A percentile compares a stretch with the other conserved stretches of the same genome.
phyloP scores from a whole-genome alignment of 2,113 vertebrate genomes.

The Bettongia penicillata region DNA sequence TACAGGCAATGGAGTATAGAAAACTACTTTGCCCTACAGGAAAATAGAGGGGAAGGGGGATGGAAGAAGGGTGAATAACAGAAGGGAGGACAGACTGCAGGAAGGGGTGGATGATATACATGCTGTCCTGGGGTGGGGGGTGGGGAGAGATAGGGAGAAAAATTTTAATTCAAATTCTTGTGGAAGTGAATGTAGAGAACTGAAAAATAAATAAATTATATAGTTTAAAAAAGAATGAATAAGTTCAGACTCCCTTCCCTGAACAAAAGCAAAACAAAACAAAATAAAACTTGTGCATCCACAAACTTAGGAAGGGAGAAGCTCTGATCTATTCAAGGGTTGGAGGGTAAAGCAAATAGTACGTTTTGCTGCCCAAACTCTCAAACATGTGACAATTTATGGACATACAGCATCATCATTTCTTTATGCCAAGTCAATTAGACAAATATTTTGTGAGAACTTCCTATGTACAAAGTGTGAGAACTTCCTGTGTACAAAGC shows the following conservation, averaged over 20 bases:
- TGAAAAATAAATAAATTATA: too few species aligned
- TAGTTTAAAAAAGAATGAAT: not conserved
- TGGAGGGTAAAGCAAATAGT: not conserved
- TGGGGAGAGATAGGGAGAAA: too few species aligned
- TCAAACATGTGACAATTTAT: conserved; percentile 8
- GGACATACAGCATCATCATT: not conserved
- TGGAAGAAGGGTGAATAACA: too few species aligned
- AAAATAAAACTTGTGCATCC: not conserved
- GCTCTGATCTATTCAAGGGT: conserved; percentile 5
- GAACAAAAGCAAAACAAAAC: not conserved
- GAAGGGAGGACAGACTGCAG: too few species aligned
- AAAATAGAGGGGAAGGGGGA: too few species aligned
- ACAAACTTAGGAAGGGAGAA: conserved; percentile 2
- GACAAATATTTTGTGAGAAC: not conserved
- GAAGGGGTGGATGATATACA: too few species aligned
- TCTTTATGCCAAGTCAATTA: conserved; percentile 9
- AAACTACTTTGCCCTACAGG: too few species aligned
- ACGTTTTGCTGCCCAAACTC: conserved; percentile 1
- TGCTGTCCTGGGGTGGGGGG: too few species aligned
- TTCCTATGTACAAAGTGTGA: conserved; percentile 16
- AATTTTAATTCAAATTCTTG: too few species aligned
- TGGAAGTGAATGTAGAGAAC: too few species aligned
- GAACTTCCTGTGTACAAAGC: not conserved
- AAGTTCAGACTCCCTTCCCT: not conserved
- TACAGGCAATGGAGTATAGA: too few species aligned